A percentile compares a stretch with the other conserved stretches of the same genome.
These are phyloP conservation scores for Hypothenemus hampei DNA, from an alignment of 1,140 invertebrate species.

Conservation along the genomic window DNA sequence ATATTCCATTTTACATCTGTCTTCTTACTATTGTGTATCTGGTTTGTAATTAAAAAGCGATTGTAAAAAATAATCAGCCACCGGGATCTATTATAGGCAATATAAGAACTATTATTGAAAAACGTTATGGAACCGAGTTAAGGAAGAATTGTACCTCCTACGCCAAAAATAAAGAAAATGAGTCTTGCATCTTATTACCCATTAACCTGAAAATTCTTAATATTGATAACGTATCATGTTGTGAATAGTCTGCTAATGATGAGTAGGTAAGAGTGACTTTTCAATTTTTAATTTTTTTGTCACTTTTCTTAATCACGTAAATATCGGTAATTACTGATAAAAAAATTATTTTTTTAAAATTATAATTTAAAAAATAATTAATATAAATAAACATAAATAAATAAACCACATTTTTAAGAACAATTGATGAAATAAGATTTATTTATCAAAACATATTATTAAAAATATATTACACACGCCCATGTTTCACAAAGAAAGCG, in stretches of 20 bases:
- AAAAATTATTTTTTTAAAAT: too few relatives aligned
- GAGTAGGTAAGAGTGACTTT: conserved; percentile 1
- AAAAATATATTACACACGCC: neutral
- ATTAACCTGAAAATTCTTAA: neutral
- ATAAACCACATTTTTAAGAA: neutral
- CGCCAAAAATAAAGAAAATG: neutral
- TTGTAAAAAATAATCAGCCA: conserved; percentile 1
- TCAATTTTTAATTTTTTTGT: conserved; percentile 2
- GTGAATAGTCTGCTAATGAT: conserved; percentile 2
- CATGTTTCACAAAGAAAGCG: neutral
- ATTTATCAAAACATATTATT: neutral
- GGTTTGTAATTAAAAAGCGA: conserved; percentile 1
- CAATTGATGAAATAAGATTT: neutral
- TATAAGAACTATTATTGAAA: neutral
- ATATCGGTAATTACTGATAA: too few relatives aligned
- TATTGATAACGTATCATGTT: conserved; percentile 3
- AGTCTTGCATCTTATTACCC: neutral
- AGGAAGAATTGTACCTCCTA: neutral
- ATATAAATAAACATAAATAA: neutral
- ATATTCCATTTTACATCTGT: conserved; percentile 1
- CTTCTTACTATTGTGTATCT: neutral
- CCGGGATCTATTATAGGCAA: neutral
- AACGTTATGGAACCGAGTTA: neutral
- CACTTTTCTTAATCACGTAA: neutral
- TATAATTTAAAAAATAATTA: neutral